These are phyloP conservation scores for Nerophis ophidion DNA, from an alignment of 2,113 vertebrate species.

Conservation along the genomic window DNA sequence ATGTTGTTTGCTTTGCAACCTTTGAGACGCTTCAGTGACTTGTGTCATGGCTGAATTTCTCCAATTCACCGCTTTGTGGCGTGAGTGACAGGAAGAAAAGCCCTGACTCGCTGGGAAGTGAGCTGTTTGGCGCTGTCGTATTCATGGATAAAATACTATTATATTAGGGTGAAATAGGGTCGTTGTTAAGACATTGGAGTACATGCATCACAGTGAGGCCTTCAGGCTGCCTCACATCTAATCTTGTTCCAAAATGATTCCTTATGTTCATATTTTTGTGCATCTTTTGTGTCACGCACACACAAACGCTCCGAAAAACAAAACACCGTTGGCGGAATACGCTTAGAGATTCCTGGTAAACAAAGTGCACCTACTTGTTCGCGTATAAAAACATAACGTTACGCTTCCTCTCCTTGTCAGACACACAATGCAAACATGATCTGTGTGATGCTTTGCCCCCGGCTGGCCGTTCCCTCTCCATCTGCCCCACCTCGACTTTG, in stretches of 20 bases:
- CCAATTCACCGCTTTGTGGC: too few species aligned
- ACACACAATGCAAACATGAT: conserved; percentile 39
- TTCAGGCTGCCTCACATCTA: conserved; percentile 50
- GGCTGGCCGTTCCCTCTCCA: conserved; percentile 61
- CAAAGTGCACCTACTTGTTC: conserved; percentile 19
- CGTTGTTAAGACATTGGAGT: too few species aligned
- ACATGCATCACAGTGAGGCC: conserved; percentile 44
- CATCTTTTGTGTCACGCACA: conserved; percentile 15
- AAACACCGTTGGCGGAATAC: too few species aligned
- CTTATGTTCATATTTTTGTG: conserved; percentile 45
- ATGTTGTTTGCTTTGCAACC: too few species aligned
- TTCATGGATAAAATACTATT: too few species aligned
- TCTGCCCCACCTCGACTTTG: conserved; percentile 70
- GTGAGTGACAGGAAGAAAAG: too few species aligned
- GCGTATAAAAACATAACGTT: conserved; percentile 48
- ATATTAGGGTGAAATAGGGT: too few species aligned
- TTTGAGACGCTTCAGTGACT: too few species aligned
- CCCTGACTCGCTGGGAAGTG: too few species aligned
- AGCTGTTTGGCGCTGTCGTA: too few species aligned
- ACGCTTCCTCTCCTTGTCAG: conserved; percentile 42
- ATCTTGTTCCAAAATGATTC: conserved; percentile 63
- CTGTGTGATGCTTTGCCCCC: conserved; percentile 59
- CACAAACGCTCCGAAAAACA: not conserved
- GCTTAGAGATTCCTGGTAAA: too few species aligned
- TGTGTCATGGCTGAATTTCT: too few species aligned